phyloP scores from a whole-genome alignment of 2,888 invertebrate species.

The Rotaria sp. region DNA sequence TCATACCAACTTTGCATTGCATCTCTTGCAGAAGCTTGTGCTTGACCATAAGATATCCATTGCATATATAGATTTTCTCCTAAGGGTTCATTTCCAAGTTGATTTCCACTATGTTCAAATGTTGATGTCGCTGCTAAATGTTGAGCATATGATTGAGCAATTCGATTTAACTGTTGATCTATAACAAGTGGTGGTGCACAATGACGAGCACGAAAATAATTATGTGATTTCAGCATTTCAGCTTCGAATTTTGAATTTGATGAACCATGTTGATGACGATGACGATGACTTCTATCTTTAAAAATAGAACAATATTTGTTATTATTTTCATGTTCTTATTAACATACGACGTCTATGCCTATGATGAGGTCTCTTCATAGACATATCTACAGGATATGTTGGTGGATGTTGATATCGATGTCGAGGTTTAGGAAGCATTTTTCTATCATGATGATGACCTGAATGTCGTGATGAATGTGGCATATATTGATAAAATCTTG shows the following conservation, averaged over 20 bases:
- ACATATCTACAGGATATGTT: too few relatives aligned
- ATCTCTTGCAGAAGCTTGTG: neutral
- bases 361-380: too few relatives aligned
- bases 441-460: too few relatives aligned
- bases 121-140: neutral
- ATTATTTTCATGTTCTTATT: too few relatives aligned
- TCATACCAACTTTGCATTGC: constrained; percentile 3
- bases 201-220: neutral
- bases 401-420: too few relatives aligned
- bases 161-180: neutral
- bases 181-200: neutral
- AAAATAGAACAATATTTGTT: neutral
- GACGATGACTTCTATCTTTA: too few relatives aligned
- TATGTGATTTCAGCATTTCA: neutral
- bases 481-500: too few relatives aligned
- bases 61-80: constrained; percentile 18
- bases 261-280: neutral
- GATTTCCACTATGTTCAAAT: constrained; percentile 25
- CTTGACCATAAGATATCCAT: neutral
- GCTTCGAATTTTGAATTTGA: too few relatives aligned
- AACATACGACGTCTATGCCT: too few relatives aligned
- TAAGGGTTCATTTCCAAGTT: neutral
- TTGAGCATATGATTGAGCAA: constrained; percentile 7
- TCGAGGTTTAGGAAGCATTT: too few relatives aligned
- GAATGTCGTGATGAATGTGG: too few relatives aligned